A percentile compares a stretch with the other conserved stretches of the same genome.
Evolutionary conservation across 2,797 vertebrate genomes (phyloP).

Genomic region (Apodemus agrarius): DNA sequence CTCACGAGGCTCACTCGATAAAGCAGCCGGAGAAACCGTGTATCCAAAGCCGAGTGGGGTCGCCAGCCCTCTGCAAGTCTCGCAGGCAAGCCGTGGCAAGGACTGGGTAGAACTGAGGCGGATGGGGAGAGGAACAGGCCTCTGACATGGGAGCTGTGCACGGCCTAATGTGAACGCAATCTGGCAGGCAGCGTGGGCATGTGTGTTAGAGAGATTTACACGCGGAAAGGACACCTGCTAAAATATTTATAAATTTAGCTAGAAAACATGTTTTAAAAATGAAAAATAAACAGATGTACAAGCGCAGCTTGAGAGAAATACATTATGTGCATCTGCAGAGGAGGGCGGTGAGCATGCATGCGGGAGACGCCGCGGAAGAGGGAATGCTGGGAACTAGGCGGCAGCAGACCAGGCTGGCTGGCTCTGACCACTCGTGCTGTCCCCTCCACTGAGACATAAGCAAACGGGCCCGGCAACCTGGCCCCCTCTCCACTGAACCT

Average conservation of each 20-base stretch:
- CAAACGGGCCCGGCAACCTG: background rate
- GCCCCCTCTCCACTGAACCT: background rate
- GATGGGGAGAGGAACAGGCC: background rate
- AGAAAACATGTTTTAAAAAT: conserved; percentile 86
- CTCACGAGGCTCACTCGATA: background rate
- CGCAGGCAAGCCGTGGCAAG: background rate
- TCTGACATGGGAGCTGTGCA: background rate
- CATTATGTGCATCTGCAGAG: conserved; percentile 84
- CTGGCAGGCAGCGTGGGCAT: conserved; percentile 58
- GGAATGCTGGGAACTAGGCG: background rate
- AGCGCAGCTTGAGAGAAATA: conserved; percentile 86
- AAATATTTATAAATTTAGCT: conserved; percentile 88
- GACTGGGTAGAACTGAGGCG: no score
- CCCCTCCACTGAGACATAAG: background rate
- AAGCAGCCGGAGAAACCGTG: background rate
- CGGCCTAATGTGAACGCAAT: background rate
- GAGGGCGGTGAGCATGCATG: conserved; percentile 15
- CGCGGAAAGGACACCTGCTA: conserved; percentile 84
- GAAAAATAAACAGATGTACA: conserved; percentile 89
- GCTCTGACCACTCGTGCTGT: fast-evolving
- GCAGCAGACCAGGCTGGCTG: background rate
- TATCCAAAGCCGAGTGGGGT: background rate
- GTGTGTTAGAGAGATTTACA: conserved; percentile 72
- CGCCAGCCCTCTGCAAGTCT: background rate
- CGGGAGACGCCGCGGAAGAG: background rate